A percentile compares a stretch with the other conserved stretches of the same genome.
Evolutionary conservation across 2,113 vertebrate species (phyloP).

Genomic region (Colaptes auratus): DNA sequence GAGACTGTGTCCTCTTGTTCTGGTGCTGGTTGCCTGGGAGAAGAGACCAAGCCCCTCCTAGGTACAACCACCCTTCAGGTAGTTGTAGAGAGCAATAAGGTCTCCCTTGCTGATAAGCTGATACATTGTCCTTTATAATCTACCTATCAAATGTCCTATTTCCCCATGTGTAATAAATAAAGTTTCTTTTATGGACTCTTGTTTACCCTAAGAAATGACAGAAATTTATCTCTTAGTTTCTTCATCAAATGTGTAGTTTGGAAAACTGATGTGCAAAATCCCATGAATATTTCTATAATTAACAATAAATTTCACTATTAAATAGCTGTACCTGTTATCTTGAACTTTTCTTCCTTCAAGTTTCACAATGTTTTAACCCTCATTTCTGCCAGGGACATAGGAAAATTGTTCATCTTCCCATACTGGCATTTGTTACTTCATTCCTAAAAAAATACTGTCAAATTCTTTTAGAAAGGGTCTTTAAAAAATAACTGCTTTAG

Average conservation of each 20-base stretch:
- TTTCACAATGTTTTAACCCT: neutral
- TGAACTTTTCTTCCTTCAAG: neutral
- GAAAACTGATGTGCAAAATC: neutral
- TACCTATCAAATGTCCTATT: neutral
- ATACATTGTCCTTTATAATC: neutral
- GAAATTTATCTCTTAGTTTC: neutral
- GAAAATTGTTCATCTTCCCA: neutral
- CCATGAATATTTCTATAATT: accelerated
- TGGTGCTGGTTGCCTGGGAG: too few relatives aligned
- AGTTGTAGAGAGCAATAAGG: too few relatives aligned
- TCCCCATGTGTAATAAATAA: neutral
- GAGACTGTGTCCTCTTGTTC: too few relatives aligned
- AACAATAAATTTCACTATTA: neutral
- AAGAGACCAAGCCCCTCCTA: too few relatives aligned
- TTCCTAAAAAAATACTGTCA: neutral
- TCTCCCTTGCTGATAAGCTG: neutral
- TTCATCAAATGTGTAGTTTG: neutral
- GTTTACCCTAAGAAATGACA: neutral
- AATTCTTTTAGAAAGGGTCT: neutral
- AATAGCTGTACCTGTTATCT: neutral
- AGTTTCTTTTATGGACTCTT: neutral
- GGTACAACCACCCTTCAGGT: too few relatives aligned
- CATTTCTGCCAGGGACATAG: neutral
- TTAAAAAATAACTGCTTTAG: neutral
- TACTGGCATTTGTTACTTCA: neutral